phyloP scores from a whole-genome alignment of 2,888 invertebrate species.

The Stegophylla sp. region DNA sequence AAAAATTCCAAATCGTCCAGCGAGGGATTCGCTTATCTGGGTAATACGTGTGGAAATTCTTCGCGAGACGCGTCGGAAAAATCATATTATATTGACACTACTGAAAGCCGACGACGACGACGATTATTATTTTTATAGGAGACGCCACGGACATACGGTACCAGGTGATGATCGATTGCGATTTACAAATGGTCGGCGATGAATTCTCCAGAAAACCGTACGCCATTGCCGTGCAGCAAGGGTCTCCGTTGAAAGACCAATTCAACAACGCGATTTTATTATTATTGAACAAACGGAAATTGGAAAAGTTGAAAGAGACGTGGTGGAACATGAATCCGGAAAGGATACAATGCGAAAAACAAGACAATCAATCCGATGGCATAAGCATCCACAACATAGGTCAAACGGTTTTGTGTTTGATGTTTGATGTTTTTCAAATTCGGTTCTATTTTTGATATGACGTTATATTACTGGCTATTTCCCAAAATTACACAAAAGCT shows the following conservation, averaged over 20 bases:
- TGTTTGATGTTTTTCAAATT: too few species aligned
- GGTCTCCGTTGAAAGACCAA: constrained; percentile 90
- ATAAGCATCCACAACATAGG: constrained; percentile 98
- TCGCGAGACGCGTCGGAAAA: too few species aligned
- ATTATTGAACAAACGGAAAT: constrained; percentile 86
- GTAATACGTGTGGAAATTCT: constrained; percentile 61
- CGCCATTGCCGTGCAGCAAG: constrained; percentile 95
- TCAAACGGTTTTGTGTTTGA: neutral
- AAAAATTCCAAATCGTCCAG: constrained; percentile 73
- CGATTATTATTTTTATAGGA: constrained; percentile 65
- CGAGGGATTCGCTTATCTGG: constrained; percentile 89
- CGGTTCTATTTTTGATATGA: too few species aligned
- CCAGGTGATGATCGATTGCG: constrained; percentile 81
- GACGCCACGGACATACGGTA: constrained; percentile 93
- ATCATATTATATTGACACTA: too few species aligned
- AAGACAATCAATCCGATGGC: constrained; percentile 93
- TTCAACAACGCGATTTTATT: constrained; percentile 95
- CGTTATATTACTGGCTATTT: too few species aligned
- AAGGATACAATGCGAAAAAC: constrained; percentile 79
- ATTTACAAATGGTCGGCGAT: constrained; percentile 87
- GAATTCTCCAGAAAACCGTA: constrained; percentile 98
- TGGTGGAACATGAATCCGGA: constrained; percentile 95
- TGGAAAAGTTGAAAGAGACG: constrained; percentile 91
- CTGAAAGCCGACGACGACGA: neutral
- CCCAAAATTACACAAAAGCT: too few species aligned